Conservation (phyloP, 2,797 vertebrate species). For the Poecilia velifera region DNA sequence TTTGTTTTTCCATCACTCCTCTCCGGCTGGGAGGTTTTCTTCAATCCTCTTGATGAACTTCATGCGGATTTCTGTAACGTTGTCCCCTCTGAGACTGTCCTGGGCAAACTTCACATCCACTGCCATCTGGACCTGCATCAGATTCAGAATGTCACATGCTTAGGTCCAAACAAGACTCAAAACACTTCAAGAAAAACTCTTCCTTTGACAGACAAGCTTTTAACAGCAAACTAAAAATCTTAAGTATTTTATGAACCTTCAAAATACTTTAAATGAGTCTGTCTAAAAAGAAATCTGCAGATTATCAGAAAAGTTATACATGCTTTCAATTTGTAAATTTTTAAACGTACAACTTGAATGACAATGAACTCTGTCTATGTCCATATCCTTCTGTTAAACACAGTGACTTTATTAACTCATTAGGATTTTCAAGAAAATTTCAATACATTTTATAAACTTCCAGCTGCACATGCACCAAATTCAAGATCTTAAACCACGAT, state of each 20-base stretch:
- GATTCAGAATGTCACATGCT: not conserved
- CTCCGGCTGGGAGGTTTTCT: slow-evolving; percentile 96
- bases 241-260: not conserved
- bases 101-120: slow-evolving; percentile 96
- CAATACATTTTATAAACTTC: too few species aligned
- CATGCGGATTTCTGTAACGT: slow-evolving; percentile 97
- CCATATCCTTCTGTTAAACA: not conserved
- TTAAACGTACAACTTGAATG: too few species aligned
- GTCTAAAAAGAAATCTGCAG: not conserved
- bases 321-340: too few species aligned
- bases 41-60: slow-evolving; percentile 98
- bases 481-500: not conserved
- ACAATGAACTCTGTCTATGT: too few species aligned
- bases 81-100: slow-evolving; percentile 95
- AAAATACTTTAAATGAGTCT: not conserved
- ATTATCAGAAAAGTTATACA: not conserved
- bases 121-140: slow-evolving; percentile 96
- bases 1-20: slow-evolving; percentile 76
- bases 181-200: not conserved
- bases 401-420: not conserved
- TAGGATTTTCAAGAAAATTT: not conserved
- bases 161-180: not conserved
- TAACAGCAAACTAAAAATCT: not conserved
- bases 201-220: not conserved
- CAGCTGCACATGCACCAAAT: not conserved